A percentile compares a stretch with the other conserved stretches of the same genome.
phyloP scores from a whole-genome alignment of 2,797 vertebrate species.

The Spinibarbus caldwelli region DNA sequence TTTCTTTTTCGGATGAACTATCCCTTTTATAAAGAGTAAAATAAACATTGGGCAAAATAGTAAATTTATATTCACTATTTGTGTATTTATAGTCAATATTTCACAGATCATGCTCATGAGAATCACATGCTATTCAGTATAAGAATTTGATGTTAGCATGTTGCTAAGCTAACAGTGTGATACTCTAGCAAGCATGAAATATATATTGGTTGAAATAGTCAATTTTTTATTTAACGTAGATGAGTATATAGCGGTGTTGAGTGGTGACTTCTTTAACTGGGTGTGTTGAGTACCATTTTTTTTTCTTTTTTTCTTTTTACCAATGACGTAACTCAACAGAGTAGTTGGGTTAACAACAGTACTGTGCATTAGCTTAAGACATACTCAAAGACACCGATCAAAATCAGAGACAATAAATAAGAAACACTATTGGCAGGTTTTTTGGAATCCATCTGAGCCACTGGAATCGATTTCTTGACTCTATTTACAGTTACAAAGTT shows the following conservation, averaged over 20 bases:
- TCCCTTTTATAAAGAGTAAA: neutral
- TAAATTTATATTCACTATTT: neutral
- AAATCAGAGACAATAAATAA: neutral
- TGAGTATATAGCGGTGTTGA: neutral
- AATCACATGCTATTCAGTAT: neutral
- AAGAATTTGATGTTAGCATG: neutral
- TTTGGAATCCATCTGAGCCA: neutral
- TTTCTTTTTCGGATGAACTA: neutral
- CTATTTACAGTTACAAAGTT: too few species aligned
- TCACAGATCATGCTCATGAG: neutral
- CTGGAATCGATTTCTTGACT: neutral
- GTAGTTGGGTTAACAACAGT: too few species aligned
- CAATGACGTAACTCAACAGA: neutral
- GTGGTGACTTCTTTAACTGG: neutral
- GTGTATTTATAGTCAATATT: neutral
- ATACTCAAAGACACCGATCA: neutral
- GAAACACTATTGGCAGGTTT: neutral
- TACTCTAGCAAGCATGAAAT: neutral
- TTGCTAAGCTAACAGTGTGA: neutral
- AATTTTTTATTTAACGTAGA: neutral
- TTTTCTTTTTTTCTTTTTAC: too few species aligned
- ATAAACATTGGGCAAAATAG: neutral
- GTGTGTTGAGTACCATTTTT: neutral
- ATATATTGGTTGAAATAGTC: too few species aligned
- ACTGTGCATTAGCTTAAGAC: neutral